These are phyloP conservation scores for Lasiommata megera DNA, from an alignment of 2,888 invertebrate species.

Conservation along the genomic window DNA sequence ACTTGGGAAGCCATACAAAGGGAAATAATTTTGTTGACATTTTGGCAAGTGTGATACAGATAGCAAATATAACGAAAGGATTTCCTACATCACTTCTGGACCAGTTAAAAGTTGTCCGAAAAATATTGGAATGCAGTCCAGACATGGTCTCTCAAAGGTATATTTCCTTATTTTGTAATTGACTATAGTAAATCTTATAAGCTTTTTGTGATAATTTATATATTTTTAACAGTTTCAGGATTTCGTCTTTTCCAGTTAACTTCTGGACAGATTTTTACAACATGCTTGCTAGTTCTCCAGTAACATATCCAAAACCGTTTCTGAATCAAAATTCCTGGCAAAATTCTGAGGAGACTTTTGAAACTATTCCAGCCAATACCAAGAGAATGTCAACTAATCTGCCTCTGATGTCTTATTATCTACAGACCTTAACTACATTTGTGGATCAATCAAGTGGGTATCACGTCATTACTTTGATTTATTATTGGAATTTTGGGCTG, in stretches of 20 bases:
- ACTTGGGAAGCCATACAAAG: slow-evolving; percentile 7
- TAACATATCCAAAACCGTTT: slow-evolving; percentile 55
- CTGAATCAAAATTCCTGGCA: slow-evolving; percentile 38
- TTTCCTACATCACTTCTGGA: slow-evolving; percentile 55
- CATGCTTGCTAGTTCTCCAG: slow-evolving; percentile 52
- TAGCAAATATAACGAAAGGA: slow-evolving; percentile 43
- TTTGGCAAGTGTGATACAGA: slow-evolving; percentile 32
- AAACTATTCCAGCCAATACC: slow-evolving; percentile 49
- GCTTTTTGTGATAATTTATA: not conserved
- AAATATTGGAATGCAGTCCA: slow-evolving; percentile 38
- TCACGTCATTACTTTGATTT: too few species aligned
- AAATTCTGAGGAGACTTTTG: slow-evolving; percentile 39
- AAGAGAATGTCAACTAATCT: slow-evolving; percentile 56
- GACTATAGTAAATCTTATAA: not conserved
- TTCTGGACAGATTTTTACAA: slow-evolving; percentile 69
- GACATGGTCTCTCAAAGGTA: slow-evolving; percentile 45
- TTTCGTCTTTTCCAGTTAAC: slow-evolving; percentile 52
- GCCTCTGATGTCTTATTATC: slow-evolving; percentile 59
- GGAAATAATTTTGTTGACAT: slow-evolving; percentile 27
- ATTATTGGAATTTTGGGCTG: too few species aligned
- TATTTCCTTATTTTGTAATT: not conserved
- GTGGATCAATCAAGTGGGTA: slow-evolving; percentile 43
- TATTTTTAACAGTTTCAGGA: slow-evolving; percentile 42
- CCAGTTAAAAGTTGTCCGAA: slow-evolving; percentile 49
- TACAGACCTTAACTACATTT: slow-evolving; percentile 57